A percentile compares a stretch with the other conserved stretches of the same genome.
phyloP scores from a whole-genome alignment of 2,113 vertebrate genomes.

The Festucalex cinctus region DNA sequence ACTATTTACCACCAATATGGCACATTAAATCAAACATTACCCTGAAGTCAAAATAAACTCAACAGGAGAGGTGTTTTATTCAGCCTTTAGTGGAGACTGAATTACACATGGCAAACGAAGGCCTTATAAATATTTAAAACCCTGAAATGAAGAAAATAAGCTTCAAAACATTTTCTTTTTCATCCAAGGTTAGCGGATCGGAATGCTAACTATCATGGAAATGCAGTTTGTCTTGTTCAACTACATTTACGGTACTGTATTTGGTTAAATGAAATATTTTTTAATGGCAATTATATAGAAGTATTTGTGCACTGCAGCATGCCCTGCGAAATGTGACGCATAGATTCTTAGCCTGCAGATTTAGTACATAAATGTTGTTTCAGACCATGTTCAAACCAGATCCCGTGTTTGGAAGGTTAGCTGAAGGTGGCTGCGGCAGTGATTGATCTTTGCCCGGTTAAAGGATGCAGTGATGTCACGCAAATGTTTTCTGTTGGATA shows the following conservation, averaged over 20 bases:
- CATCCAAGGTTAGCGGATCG: not conserved
- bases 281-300: not conserved
- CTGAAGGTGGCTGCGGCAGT: constrained; percentile 44
- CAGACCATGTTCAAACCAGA: constrained; percentile 26
- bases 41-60: constrained; percentile 6
- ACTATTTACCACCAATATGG: not conserved
- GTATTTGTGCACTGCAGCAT: not conserved
- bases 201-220: not conserved
- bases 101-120: not conserved
- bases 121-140: constrained; percentile 5
- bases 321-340: not conserved
- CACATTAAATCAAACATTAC: constrained; percentile 16
- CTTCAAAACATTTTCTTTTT: not conserved
- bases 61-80: constrained; percentile 19
- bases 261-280: constrained; percentile 9
- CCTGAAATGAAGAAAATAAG: constrained; percentile 5
- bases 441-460: constrained; percentile 48
- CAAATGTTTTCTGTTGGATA: not conserved
- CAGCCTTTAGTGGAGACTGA: not conserved
- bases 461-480: constrained; percentile 59
- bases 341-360: not conserved
- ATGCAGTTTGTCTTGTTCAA: not conserved
- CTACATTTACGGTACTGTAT: not conserved
- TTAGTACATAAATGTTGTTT: not conserved
- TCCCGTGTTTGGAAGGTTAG: constrained; percentile 47